These are phyloP conservation scores for Candidula unifasciata DNA, from an alignment of 2,888 invertebrate genomes.

Conservation along the genomic window DNA sequence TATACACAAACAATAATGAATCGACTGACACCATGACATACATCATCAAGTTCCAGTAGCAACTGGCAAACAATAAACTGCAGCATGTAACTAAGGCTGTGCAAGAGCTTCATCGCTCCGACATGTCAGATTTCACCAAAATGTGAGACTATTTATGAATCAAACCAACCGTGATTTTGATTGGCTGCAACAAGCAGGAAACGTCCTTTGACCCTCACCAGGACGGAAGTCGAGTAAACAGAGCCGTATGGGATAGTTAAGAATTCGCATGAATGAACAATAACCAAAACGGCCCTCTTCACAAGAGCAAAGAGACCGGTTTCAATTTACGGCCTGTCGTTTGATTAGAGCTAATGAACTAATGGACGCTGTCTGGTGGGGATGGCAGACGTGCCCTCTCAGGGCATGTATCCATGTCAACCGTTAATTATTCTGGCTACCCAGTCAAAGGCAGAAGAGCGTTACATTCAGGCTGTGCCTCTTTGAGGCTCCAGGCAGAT, in stretches of 20 bases:
- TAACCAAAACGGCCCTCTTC: slow-evolving; percentile 8
- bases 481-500: not conserved
- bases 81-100: too few species aligned
- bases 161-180: not conserved
- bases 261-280: slow-evolving; percentile 20
- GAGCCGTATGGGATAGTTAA: slow-evolving; percentile 27
- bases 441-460: not conserved
- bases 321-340: slow-evolving; percentile 36
- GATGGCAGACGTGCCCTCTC: slow-evolving; percentile 29
- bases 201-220: slow-evolving; percentile 14
- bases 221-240: slow-evolving; percentile 31
- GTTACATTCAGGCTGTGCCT: not conserved
- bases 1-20: too few species aligned
- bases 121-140: not conserved
- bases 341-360: slow-evolving; percentile 11
- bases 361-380: slow-evolving; percentile 5
- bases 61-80: too few species aligned
- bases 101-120: not conserved
- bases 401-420: slow-evolving; percentile 29
- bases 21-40: too few species aligned
- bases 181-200: not conserved
- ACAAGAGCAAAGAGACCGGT: not conserved
- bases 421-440: not conserved
- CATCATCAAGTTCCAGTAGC: too few species aligned
- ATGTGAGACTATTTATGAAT: slow-evolving; percentile 13